Percentiles rank a stretch among this genome's conserved stretches.
These are phyloP conservation scores for Orthosia gothica DNA, from an alignment of 2,888 invertebrate genomes.

Conservation along the genomic window DNA sequence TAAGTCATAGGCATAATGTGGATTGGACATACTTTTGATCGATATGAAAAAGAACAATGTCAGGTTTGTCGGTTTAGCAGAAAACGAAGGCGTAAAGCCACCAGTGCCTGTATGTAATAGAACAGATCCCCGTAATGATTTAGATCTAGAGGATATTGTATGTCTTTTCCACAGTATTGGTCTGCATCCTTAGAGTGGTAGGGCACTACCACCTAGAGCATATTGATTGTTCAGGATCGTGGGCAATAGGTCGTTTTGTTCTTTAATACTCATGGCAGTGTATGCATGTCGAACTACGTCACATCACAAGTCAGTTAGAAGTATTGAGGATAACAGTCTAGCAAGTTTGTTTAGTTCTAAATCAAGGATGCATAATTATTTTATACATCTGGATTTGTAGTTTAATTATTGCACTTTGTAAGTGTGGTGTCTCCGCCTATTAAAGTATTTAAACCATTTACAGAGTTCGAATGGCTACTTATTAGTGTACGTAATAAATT, in stretches of 20 bases:
- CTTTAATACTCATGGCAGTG: conserved; percentile 85
- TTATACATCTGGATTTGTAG: conserved; percentile 90
- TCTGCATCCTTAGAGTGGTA: conserved; percentile 62
- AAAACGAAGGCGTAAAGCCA: conserved; percentile 66
- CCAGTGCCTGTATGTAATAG: conserved; percentile 73
- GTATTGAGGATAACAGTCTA: conserved; percentile 79
- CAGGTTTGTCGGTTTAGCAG: conserved; percentile 33
- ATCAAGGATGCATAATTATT: conserved; percentile 89
- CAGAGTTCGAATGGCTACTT: conserved; percentile 88
- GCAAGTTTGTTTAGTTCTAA: conserved; percentile 87
- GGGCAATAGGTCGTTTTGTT: conserved; percentile 73
- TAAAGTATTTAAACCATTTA: conserved; percentile 90
- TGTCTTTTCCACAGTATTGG: conserved; percentile 73
- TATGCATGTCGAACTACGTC: conserved; percentile 83
- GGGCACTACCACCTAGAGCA: conserved; percentile 61
- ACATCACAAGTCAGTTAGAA: conserved; percentile 86
- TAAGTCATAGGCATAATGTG: conserved; percentile 69
- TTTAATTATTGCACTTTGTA: conserved; percentile 90
- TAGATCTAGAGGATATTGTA: conserved; percentile 67
- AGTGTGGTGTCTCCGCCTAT: conserved; percentile 91
- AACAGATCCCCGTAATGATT: conserved; percentile 60
- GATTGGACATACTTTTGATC: conserved; percentile 72
- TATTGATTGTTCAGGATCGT: conserved; percentile 65
- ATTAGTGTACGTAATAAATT: conserved; percentile 89
- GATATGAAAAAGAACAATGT: conserved; percentile 22